These are phyloP conservation scores for Rambutsinella grinnellia DNA, from an alignment of 2,888 invertebrate species.

Conservation along the genomic window DNA sequence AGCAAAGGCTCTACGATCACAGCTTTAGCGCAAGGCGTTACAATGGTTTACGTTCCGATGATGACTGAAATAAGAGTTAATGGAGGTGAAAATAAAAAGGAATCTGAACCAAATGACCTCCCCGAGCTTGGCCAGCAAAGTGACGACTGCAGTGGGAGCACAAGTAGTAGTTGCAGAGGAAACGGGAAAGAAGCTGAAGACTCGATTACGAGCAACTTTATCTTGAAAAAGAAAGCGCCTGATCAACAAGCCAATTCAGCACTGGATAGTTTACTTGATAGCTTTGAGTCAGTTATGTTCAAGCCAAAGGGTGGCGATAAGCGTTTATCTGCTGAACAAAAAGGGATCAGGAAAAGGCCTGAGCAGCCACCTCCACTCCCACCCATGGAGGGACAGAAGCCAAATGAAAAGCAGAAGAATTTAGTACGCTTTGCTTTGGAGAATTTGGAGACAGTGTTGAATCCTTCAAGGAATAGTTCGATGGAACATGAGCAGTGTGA, in stretches of 20 bases:
- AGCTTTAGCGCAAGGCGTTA: slow-evolving; percentile 56
- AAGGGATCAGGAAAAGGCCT: slow-evolving; percentile 39
- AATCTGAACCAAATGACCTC: slow-evolving; percentile 4
- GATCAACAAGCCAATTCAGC: slow-evolving; percentile 8
- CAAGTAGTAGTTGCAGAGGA: slow-evolving; percentile 9
- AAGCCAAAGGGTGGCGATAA: slow-evolving; percentile 52
- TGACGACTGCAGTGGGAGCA: slow-evolving; percentile 19
- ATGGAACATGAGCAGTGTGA: background rate
- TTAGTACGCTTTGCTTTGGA: slow-evolving; percentile 52
- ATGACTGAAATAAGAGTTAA: slow-evolving; percentile 10
- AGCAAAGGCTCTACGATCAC: slow-evolving; percentile 36
- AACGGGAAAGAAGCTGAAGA: slow-evolving; percentile 27
- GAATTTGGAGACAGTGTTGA: slow-evolving; percentile 52
- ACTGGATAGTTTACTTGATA: slow-evolving; percentile 60
- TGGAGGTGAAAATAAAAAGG: background rate
- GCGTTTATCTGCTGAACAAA: slow-evolving; percentile 3
- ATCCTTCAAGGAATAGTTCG: no score
- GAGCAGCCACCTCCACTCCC: slow-evolving; percentile 41
- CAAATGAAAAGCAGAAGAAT: slow-evolving; percentile 38
- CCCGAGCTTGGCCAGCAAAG: slow-evolving; percentile 27
- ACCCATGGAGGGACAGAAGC: slow-evolving; percentile 12
- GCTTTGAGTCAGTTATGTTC: slow-evolving; percentile 63
- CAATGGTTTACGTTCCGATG: slow-evolving; percentile 65
- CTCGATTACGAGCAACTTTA: slow-evolving; percentile 38
- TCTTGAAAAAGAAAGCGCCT: slow-evolving; percentile 48